Base-by-base conservation (phyloP, 2,797 vertebrate species). In the Neopelma chrysocephalum region DNA sequence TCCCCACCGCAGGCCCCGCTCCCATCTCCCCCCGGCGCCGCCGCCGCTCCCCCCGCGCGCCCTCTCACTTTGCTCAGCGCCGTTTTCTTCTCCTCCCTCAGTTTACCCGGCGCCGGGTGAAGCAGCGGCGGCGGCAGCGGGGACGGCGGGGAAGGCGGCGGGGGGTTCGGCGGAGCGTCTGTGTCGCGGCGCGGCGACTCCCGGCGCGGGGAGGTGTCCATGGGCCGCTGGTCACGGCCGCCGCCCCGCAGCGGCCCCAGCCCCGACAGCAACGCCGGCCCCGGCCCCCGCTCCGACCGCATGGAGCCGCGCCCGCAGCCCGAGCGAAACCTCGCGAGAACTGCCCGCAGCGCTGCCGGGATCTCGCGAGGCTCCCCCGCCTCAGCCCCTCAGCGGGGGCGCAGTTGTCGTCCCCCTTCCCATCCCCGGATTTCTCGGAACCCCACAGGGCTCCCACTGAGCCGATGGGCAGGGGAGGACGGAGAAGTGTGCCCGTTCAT, bases 11-110 rank as follows among this genome's bases (percentile, higher is more conserved):
- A 45, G 26, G 20, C 34, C 19, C 5, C 57, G 17, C 29, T 14
- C 16, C 58, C 53, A 4, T 0, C 57, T 15, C 80, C 43, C 68
- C 6, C 32, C 38, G 6, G 3, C 11, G 60, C 7, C 42, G 7
- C 13, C 38, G 29, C n/a, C 26, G 32, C 15, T 3, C 31, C 26
- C 19, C n/a, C 10, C 25, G 10, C 77, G 76, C 68, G 92, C 65
- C 72, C 51, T 66, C 84, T 89, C 91, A 94, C 93, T 93, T 96
- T 96, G 85, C 90, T 94, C 85, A 94, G 85, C 15, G 95, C 82
- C 82, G 95, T 61, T 77, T 77, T 93, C 65, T 94, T 96, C 78
- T 96, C 95, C 16, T 96, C 95, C 32, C 95, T 90, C 78, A 72
- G 93, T 22, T 86, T 94, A 4, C 9, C 88, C 40, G 81, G 54